Conservation (phyloP, 1,140 invertebrate species). For the Rhynchophorus ferrugineus region DNA sequence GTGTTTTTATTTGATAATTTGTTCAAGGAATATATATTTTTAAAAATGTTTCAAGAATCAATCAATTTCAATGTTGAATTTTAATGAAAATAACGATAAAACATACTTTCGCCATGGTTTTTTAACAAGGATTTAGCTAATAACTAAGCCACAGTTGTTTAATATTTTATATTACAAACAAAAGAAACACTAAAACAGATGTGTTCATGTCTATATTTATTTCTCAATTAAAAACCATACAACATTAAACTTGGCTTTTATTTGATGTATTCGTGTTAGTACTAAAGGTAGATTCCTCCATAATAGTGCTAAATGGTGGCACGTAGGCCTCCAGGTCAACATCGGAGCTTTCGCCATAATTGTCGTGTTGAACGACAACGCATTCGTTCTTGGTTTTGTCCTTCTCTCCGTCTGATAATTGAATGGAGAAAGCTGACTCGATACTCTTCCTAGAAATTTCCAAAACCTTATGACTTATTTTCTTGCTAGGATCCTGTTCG, state of each 20-base stretch:
- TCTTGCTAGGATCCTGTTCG: background rate
- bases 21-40: too few relatives aligned
- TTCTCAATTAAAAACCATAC: too few relatives aligned
- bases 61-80: too few relatives aligned
- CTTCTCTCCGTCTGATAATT: slow-evolving; percentile 1
- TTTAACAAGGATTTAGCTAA: too few relatives aligned
- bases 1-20: too few relatives aligned
- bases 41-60: too few relatives aligned
- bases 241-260: background rate
- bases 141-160: too few relatives aligned
- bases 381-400: background rate
- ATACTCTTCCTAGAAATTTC: slow-evolving; percentile 19
- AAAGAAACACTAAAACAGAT: too few relatives aligned
- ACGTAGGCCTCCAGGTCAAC: slow-evolving; percentile 9
- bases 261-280: slow-evolving; percentile 2
- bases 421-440: slow-evolving; percentile 10
- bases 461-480: slow-evolving; percentile 15
- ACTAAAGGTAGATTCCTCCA: slow-evolving; percentile 12
- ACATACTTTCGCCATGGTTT: too few relatives aligned
- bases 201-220: too few relatives aligned
- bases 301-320: slow-evolving; percentile 15
- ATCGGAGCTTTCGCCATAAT: background rate
- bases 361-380: background rate
- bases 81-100: too few relatives aligned
- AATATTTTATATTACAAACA: too few relatives aligned